phyloP scores from a whole-genome alignment of 2,797 vertebrate genomes.

The Aulostomus chinensis region DNA sequence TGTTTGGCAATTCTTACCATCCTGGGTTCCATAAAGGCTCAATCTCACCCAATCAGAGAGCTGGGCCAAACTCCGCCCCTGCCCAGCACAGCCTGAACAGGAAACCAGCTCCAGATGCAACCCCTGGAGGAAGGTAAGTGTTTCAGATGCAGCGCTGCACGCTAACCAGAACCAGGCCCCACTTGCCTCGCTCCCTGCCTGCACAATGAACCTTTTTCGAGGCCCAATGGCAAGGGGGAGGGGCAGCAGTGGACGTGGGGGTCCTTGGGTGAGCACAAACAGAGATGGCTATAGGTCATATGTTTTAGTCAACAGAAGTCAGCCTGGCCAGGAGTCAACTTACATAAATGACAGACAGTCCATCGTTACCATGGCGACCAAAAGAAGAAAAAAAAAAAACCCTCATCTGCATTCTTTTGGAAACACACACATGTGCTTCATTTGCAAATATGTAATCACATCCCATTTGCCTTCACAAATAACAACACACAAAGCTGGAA shows the following conservation, averaged over 20 bases:
- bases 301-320: slow-evolving; percentile 35
- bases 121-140: slow-evolving; percentile 82
- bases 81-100: slow-evolving; percentile 71
- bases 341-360: slow-evolving; percentile 36
- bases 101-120: slow-evolving; percentile 86
- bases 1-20: slow-evolving; percentile 65
- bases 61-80: slow-evolving; percentile 68
- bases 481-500: slow-evolving; percentile 64
- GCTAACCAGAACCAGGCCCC: slow-evolving; percentile 75
- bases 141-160: slow-evolving; percentile 68
- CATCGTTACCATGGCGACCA: slow-evolving; percentile 34
- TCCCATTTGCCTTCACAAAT: slow-evolving; percentile 66
- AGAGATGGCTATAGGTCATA: slow-evolving; percentile 61
- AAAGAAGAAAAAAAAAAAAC: slow-evolving; percentile 4
- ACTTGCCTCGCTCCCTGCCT: slow-evolving; percentile 49
- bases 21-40: slow-evolving; percentile 62
- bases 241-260: slow-evolving; percentile 25
- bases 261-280: slow-evolving; percentile 48
- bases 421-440: slow-evolving; percentile 50
- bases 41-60: slow-evolving; percentile 71
- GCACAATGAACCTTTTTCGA: slow-evolving; percentile 77
- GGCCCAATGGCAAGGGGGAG: slow-evolving; percentile 40
- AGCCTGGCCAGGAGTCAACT: slow-evolving; percentile 45
- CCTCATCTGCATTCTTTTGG: slow-evolving; percentile 42
- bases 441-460: slow-evolving; percentile 67